Conservation (phyloP, 1,140 invertebrate genomes). For the Bathynomus jamesi region DNA sequence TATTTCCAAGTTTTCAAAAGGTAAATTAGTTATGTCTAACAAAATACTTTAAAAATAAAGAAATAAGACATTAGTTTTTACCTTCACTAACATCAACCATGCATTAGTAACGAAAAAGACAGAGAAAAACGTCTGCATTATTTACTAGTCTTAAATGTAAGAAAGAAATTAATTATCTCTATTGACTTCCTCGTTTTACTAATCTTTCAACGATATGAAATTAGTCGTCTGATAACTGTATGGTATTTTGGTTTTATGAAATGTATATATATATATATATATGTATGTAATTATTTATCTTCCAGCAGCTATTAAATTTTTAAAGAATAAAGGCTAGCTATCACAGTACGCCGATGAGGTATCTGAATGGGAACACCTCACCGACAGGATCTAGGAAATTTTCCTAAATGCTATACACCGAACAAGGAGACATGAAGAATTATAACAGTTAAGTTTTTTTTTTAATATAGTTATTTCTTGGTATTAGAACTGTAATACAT, state of each 20-base stretch:
- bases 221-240: background rate
- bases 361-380: background rate
- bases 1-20: no score
- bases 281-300: background rate
- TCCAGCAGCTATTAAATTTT: background rate
- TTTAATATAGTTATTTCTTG: no score
- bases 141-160: no score
- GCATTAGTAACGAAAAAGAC: no score
- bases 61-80: no score
- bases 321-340: background rate
- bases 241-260: background rate
- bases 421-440: background rate
- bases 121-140: no score
- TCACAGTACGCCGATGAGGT: background rate
- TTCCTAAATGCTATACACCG: background rate
- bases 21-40: no score
- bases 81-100: no score
- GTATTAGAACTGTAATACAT: no score
- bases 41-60: no score
- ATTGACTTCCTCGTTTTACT: background rate
- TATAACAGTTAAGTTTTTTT: no score
- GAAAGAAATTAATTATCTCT: constrained; percentile 2
- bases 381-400: background rate
- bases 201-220: background rate
- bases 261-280: background rate